Percentiles rank a stretch among this genome's conserved stretches.
These are phyloP conservation scores for Planococcus citri DNA, from an alignment of 1,140 invertebrate species.

Conservation along the genomic window DNA sequence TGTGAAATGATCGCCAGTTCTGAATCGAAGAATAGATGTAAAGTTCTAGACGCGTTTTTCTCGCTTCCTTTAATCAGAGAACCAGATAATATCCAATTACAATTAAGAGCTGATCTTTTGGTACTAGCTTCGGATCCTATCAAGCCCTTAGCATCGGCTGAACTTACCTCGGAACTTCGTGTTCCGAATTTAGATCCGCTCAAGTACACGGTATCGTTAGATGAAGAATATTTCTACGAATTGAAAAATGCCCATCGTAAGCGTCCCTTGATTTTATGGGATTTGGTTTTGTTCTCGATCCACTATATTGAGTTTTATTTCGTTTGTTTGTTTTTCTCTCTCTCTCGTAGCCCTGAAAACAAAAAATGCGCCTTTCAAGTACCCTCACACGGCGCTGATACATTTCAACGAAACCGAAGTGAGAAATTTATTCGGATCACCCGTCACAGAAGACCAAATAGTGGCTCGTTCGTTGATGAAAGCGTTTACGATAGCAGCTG, in stretches of 20 bases:
- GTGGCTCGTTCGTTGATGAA: slow-evolving; percentile 53
- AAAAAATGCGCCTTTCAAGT: too few relatives aligned
- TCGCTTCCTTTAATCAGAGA: slow-evolving; percentile 24
- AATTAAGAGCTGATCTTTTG: slow-evolving; percentile 46
- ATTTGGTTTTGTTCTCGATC: neutral
- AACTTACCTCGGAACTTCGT: slow-evolving; percentile 36
- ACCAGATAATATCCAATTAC: slow-evolving; percentile 41
- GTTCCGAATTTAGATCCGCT: slow-evolving; percentile 55
- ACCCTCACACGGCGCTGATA: slow-evolving; percentile 55
- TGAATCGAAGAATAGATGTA: slow-evolving; percentile 25
- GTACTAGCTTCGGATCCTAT: slow-evolving; percentile 49
- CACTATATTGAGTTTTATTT: too few relatives aligned
- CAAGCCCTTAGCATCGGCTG: slow-evolving; percentile 37
- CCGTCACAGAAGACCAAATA: slow-evolving; percentile 50
- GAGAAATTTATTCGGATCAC: slow-evolving; percentile 50
- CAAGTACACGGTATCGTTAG: slow-evolving; percentile 51
- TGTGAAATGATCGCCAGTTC: slow-evolving; percentile 47
- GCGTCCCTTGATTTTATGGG: slow-evolving; percentile 33
- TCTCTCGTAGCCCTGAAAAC: too few relatives aligned
- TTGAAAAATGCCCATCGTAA: slow-evolving; percentile 53
- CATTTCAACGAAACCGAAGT: slow-evolving; percentile 49
- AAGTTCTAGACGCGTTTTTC: slow-evolving; percentile 25
- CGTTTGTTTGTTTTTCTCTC: too few relatives aligned
- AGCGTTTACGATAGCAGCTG: slow-evolving; percentile 52
- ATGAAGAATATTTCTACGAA: slow-evolving; percentile 48